phyloP scores from a whole-genome alignment of 1,140 invertebrate genomes.

The Micrasema minimum region DNA sequence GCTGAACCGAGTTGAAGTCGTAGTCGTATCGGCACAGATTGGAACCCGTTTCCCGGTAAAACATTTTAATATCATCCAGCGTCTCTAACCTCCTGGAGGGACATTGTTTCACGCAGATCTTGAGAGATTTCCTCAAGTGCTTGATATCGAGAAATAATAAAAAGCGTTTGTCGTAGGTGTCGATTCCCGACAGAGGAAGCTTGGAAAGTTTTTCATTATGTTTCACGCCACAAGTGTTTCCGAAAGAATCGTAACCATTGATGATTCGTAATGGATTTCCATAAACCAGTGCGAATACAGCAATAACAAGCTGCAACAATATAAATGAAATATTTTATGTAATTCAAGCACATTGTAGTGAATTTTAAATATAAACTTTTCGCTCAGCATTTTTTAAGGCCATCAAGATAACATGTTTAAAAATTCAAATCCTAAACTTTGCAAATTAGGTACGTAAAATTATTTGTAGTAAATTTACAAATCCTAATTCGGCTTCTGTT shows the following conservation, averaged over 20 bases:
- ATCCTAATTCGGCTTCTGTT: no score
- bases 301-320: slow-evolving; percentile 80
- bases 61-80: slow-evolving; percentile 77
- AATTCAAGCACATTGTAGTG: no score
- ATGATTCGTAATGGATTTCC: slow-evolving; percentile 88
- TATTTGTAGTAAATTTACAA: no score
- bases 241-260: slow-evolving; percentile 95
- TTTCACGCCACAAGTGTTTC: slow-evolving; percentile 92
- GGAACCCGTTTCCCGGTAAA: slow-evolving; percentile 77
- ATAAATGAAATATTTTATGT: slow-evolving; percentile 43
- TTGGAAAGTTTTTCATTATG: slow-evolving; percentile 80
- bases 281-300: slow-evolving; percentile 88
- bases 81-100: slow-evolving; percentile 74
- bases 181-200: slow-evolving; percentile 80
- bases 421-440: neutral
- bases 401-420: neutral
- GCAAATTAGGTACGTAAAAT: no score
- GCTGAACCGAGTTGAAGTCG: slow-evolving; percentile 63
- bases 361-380: neutral
- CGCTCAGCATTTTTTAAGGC: neutral
- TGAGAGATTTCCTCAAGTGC: slow-evolving; percentile 79
- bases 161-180: slow-evolving; percentile 83
- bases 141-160: slow-evolving; percentile 87
- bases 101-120: slow-evolving; percentile 91
- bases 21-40: slow-evolving; percentile 81